A percentile compares a stretch with the other conserved stretches of the same genome.
These are phyloP conservation scores for Callosobruchus maculatus DNA, from an alignment of 2,888 invertebrate genomes.

Conservation along the genomic window DNA sequence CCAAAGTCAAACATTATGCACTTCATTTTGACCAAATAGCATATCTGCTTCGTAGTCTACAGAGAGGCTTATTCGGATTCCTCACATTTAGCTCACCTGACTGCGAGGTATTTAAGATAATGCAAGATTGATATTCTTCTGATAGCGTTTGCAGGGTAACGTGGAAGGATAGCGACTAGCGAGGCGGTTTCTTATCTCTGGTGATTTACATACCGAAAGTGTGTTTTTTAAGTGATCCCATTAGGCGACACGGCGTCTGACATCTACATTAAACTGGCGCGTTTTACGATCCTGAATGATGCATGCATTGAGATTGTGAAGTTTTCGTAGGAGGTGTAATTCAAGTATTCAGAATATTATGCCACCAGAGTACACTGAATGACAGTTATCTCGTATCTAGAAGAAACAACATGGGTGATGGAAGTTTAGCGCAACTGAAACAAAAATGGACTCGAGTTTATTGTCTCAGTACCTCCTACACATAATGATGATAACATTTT, in stretches of 20 bases:
- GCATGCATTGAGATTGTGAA: background rate
- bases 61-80: conserved; percentile 1
- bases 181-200: conserved; percentile 15
- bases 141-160: conserved; percentile 17
- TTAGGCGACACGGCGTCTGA: background rate
- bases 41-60: background rate
- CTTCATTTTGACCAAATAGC: background rate
- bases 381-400: too few relatives aligned
- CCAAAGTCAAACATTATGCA: background rate
- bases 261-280: background rate
- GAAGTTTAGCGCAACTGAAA: too few relatives aligned
- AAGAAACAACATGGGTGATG: too few relatives aligned
- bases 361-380: too few relatives aligned
- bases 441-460: too few relatives aligned
- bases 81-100: conserved; percentile 14
- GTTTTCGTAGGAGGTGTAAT: too few relatives aligned
- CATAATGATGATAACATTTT: too few relatives aligned
- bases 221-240: conserved; percentile 8
- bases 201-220: conserved; percentile 19
- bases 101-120: conserved; percentile 29
- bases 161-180: conserved; percentile 12
- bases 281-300: background rate
- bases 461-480: too few relatives aligned
- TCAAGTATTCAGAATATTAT: too few relatives aligned
- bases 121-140: conserved; percentile 33